Base-by-base conservation (phyloP, 2,797 vertebrate species). In the Borostomias antarcticus region DNA sequence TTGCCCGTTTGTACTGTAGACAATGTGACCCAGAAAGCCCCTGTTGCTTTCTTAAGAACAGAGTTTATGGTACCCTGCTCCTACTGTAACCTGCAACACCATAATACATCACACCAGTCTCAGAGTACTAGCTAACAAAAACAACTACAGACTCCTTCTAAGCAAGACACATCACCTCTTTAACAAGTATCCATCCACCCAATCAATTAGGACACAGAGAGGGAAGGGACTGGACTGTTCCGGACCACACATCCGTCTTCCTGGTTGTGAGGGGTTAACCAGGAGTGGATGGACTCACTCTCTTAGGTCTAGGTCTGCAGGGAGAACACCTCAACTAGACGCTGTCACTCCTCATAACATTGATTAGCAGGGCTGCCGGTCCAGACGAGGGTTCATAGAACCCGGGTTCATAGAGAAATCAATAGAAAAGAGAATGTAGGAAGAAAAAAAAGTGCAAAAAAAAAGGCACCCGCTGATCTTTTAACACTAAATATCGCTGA, bases 181-280 rank as follows among this genome's bases (percentile, higher is more conserved):
- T 58, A 58, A 10, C 15, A 10, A 32, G 30, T 58, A 58, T 58
- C n/a, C n/a, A n/a, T n/a, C 57, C 9, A 58, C 56, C 28, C 33
- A 58, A 58, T 32, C 56, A 26, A 58, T 58, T 58, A 58, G n/a
- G 29, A n/a, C n/a, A n/a, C n/a, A n/a, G n/a, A n/a, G n/a, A n/a
- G n/a, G n/a, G n/a, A n/a, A n/a, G n/a, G n/a, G n/a, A 58, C 17
- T 10, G 3, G 56, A 33, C 56, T 58, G 28, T 58, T 58, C 11
- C 29, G 21, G 33, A 29, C 29, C 56, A 58, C 23, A 19, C 35
- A 21, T 52, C 50, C 17, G 50, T 52, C 50, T 52, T 52, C 50
- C 28, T 26, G 8, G 17, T 4, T 51, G 7, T 23, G 21, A 23
- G 28, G 13, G 25, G 50, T 52, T 26, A 52, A 52, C 25, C 13